A percentile compares a stretch with the other conserved stretches of the same genome.
Evolutionary conservation across 2,113 vertebrate genomes (phyloP).

Genomic region (Caranx ignobilis): DNA sequence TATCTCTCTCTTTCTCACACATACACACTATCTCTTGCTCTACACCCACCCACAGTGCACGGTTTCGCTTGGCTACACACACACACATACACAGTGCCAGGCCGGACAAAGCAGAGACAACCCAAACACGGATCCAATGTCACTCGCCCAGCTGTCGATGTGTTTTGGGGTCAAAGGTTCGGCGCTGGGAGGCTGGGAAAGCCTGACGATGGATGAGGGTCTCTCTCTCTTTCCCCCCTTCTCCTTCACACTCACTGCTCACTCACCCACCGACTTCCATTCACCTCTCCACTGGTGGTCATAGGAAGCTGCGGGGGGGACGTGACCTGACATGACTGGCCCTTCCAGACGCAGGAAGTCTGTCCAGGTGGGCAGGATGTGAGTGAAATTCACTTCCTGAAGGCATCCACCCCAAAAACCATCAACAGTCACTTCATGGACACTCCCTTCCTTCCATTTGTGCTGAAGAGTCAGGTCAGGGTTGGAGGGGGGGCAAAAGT

Average conservation of each 20-base stretch:
- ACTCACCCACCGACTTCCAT: slow-evolving; percentile 14
- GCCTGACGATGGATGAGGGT: slow-evolving; percentile 39
- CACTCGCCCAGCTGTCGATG: slow-evolving; percentile 76
- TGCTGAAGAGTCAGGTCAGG: slow-evolving; percentile 3
- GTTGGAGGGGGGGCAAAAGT: slow-evolving; percentile 35
- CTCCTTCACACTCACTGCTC: slow-evolving; percentile 11
- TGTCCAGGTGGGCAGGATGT: slow-evolving; percentile 75
- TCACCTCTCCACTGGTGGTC: slow-evolving; percentile 43
- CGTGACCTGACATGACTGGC: slow-evolving; percentile 64
- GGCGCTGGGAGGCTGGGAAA: slow-evolving; percentile 70
- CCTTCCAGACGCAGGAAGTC: slow-evolving; percentile 52
- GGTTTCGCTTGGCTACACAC: slow-evolving; percentile 57
- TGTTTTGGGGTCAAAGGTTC: slow-evolving; percentile 78
- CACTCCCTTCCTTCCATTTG: slow-evolving; percentile 55
- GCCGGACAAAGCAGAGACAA: slow-evolving; percentile 74
- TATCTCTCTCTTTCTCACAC: slow-evolving; percentile 15
- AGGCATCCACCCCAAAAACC: slow-evolving; percentile 12
- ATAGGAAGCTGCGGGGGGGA: slow-evolving; percentile 47
- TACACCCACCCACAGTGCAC: slow-evolving; percentile 39
- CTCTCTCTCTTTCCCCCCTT: neutral
- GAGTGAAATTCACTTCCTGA: slow-evolving; percentile 58
- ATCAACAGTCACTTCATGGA: slow-evolving; percentile 42
- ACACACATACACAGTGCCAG: slow-evolving; percentile 63
- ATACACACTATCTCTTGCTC: slow-evolving; percentile 15
- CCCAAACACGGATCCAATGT: slow-evolving; percentile 81